phyloP scores from a whole-genome alignment of 1,140 invertebrate species.

The Plutomurus gul region DNA sequence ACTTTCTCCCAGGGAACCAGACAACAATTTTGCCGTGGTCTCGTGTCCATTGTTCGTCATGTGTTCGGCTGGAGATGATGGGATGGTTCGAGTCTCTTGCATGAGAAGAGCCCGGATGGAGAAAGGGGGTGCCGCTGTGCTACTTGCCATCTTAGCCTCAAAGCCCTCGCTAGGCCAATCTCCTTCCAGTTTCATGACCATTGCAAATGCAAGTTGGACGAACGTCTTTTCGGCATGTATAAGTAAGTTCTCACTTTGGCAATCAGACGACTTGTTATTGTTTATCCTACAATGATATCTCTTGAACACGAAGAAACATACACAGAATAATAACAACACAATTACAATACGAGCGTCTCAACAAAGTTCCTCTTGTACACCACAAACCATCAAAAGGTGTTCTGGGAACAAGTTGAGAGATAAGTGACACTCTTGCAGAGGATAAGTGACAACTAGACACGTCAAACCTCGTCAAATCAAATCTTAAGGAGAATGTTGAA shows the following conservation, averaged over 20 bases:
- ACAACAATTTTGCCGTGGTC: background rate
- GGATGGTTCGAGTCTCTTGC: conserved; percentile 41
- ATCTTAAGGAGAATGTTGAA: no score
- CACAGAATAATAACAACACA: background rate
- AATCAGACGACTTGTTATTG: background rate
- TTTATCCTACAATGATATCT: background rate
- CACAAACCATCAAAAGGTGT: no score
- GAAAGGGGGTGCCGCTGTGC: conserved; percentile 48
- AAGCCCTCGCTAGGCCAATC: conserved; percentile 53
- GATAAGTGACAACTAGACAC: conserved; percentile 17
- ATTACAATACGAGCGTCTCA: no score
- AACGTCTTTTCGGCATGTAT: background rate
- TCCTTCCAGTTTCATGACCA: conserved; percentile 54
- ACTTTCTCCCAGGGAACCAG: background rate
- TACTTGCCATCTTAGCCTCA: conserved; percentile 54
- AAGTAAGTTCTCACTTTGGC: background rate
- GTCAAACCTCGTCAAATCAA: background rate
- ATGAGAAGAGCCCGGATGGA: conserved; percentile 53
- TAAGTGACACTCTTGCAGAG: background rate
- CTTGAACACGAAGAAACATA: background rate
- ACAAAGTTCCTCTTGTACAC: no score
- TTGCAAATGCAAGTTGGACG: conserved; percentile 33
- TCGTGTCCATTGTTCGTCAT: background rate
- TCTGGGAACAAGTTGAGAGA: background rate
- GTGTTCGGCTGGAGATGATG: conserved; percentile 15